Conservation (phyloP, 2,888 invertebrate species). For the Seladonia tumulorum region DNA sequence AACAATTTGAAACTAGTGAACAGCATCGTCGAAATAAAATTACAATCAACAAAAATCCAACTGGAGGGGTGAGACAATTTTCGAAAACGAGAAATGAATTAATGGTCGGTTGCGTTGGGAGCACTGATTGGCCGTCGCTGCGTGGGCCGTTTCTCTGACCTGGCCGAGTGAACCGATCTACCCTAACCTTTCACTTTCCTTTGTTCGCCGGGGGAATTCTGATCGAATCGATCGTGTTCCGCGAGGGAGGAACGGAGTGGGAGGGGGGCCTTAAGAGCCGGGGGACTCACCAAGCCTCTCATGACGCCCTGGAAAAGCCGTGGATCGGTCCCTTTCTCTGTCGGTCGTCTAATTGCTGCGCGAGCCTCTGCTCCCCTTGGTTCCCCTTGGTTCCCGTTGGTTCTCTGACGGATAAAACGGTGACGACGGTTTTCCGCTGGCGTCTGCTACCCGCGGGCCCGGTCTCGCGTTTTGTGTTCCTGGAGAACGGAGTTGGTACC, state of each 20-base stretch:
- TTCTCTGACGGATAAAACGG: constrained; percentile 72
- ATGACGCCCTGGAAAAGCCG: constrained; percentile 68
- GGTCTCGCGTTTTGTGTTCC: constrained; percentile 79
- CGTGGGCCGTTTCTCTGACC: constrained; percentile 50
- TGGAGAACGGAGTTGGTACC: constrained; percentile 81
- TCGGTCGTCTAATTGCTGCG: constrained; percentile 2
- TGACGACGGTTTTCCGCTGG: constrained; percentile 53
- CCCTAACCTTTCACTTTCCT: constrained; percentile 81
- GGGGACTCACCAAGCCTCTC: constrained; percentile 80
- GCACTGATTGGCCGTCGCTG: constrained; percentile 66
- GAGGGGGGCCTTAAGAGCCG: background rate
- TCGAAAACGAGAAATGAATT: background rate
- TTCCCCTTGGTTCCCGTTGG: too few species aligned
- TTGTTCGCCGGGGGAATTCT: constrained; percentile 71
- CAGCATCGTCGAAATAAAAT: background rate
- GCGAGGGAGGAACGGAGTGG: background rate
- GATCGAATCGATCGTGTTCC: constrained; percentile 8
- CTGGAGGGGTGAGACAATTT: background rate
- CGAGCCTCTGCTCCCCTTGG: background rate
- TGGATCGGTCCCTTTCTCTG: constrained; percentile 24
- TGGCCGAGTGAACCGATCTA: constrained; percentile 53
- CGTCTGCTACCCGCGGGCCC: constrained; percentile 59
- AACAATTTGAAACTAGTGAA: too few species aligned
- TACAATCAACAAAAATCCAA: background rate
- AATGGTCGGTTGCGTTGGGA: background rate